A percentile compares a stretch with the other conserved stretches of the same genome.
These are phyloP conservation scores for Criorhina ranunculi DNA, from an alignment of 2,888 invertebrate species.

Conservation along the genomic window DNA sequence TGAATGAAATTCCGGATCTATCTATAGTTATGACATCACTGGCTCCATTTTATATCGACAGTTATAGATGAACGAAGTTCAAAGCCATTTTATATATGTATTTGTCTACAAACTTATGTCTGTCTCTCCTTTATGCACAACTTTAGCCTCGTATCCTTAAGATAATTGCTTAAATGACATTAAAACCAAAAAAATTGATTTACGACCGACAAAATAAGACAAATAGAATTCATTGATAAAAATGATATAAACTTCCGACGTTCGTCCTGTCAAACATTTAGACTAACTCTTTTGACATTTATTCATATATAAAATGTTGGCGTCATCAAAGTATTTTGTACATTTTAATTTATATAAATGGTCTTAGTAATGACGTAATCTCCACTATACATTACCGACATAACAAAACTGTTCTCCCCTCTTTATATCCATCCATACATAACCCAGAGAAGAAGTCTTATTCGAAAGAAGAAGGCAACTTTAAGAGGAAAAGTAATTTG, in stretches of 20 bases:
- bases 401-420: neutral
- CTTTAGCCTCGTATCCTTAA: neutral
- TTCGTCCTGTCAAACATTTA: slow-evolving; percentile 11
- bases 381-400: slow-evolving; percentile 19
- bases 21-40: slow-evolving; percentile 31
- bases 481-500: slow-evolving; percentile 69
- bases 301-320: neutral
- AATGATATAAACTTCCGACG: neutral
- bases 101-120: neutral
- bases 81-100: neutral
- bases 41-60: neutral
- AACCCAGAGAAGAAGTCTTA: slow-evolving; percentile 27
- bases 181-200: slow-evolving; percentile 25
- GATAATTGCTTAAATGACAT: slow-evolving; percentile 9
- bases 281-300: slow-evolving; percentile 7
- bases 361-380: slow-evolving; percentile 64
- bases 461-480: slow-evolving; percentile 26
- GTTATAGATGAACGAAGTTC: slow-evolving; percentile 12
- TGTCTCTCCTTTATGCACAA: neutral
- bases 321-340: slow-evolving; percentile 14
- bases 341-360: slow-evolving; percentile 42
- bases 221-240: slow-evolving; percentile 25
- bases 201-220: neutral
- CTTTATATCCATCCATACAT: slow-evolving; percentile 13
- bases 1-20: slow-evolving; percentile 41